These are phyloP conservation scores for Eleginops maclovinus DNA, from an alignment of 2,113 vertebrate species.

Conservation along the genomic window DNA sequence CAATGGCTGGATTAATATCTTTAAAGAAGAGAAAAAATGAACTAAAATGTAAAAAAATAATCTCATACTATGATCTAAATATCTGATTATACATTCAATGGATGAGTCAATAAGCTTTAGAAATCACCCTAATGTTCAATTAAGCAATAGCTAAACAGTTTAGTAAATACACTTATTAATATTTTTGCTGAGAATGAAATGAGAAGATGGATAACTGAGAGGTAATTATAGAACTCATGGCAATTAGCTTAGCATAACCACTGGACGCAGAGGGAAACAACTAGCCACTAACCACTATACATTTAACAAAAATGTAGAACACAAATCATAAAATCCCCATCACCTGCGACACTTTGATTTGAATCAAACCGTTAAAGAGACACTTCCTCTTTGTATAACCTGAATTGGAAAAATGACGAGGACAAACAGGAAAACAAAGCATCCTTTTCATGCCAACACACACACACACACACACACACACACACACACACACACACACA, in stretches of 20 bases:
- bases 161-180: neutral
- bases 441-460: neutral
- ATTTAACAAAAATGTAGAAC: no score
- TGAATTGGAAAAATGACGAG: neutral
- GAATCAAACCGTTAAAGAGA: neutral
- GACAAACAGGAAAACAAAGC: conserved; percentile 26
- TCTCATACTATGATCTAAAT: neutral
- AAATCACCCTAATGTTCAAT: neutral
- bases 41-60: no score
- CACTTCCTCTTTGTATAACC: neutral
- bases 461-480: neutral
- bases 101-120: neutral
- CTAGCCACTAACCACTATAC: no score
- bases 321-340: no score
- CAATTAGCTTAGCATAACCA: neutral
- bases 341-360: neutral
- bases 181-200: neutral
- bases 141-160: neutral
- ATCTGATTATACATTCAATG: neutral
- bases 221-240: neutral
- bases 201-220: neutral
- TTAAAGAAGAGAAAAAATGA: neutral
- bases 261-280: neutral
- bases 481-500: neutral
- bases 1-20: neutral